These are phyloP conservation scores for Acleris literana DNA, from an alignment of 2,888 invertebrate species.

Conservation along the genomic window DNA sequence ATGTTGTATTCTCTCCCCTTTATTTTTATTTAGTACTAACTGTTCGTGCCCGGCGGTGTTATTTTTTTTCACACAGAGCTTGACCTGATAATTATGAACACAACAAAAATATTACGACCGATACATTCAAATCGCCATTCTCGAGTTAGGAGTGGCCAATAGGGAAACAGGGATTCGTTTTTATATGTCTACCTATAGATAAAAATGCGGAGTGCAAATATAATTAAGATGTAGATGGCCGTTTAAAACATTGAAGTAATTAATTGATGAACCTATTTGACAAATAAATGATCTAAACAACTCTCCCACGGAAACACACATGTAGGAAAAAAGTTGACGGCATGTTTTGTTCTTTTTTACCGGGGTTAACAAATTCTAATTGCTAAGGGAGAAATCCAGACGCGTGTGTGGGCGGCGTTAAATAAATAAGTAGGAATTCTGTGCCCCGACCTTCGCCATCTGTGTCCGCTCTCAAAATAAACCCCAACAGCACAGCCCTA, in stretches of 20 bases:
- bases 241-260: slow-evolving; percentile 1
- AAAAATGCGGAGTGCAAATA: too few species aligned
- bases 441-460: slow-evolving; percentile 72
- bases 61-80: too few species aligned
- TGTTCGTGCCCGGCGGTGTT: too few species aligned
- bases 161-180: too few species aligned
- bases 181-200: too few species aligned
- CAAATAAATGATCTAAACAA: slow-evolving; percentile 2
- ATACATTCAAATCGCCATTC: too few species aligned
- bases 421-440: slow-evolving; percentile 73
- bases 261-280: slow-evolving; percentile 1
- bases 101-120: too few species aligned
- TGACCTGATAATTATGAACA: too few species aligned
- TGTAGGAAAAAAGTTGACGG: slow-evolving; percentile 38
- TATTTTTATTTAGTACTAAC: too few species aligned
- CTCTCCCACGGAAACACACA: slow-evolving; percentile 14
- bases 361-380: slow-evolving; percentile 40
- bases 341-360: slow-evolving; percentile 44
- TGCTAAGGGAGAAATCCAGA: slow-evolving; percentile 50
- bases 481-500: slow-evolving; percentile 43
- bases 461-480: slow-evolving; percentile 73
- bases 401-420: slow-evolving; percentile 62
- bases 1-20: neutral
- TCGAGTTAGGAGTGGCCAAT: too few species aligned
- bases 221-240: neutral